Percentiles rank a stretch among this genome's conserved stretches.
These are phyloP conservation scores for Allolobophora icterica DNA, from an alignment of 2,888 invertebrate species.

Conservation along the genomic window DNA sequence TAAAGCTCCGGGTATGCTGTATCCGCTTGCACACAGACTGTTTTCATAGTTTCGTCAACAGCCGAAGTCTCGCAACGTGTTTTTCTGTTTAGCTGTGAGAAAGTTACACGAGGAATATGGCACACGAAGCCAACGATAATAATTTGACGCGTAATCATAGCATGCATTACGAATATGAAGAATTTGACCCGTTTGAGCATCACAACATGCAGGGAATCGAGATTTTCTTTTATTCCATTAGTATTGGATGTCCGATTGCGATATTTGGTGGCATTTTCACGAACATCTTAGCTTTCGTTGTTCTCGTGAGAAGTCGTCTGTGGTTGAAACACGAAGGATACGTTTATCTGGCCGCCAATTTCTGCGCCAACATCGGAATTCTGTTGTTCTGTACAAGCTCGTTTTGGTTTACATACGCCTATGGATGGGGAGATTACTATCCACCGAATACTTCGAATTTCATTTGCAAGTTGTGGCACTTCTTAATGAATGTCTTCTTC, in stretches of 20 bases:
- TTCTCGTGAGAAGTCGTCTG: not conserved
- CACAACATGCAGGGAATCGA: not conserved
- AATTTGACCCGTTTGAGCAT: not conserved
- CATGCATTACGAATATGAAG: not conserved
- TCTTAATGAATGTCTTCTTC: not conserved
- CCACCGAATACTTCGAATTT: not conserved
- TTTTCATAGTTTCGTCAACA: not conserved
- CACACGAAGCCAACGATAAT: not conserved
- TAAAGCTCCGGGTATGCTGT: no score
- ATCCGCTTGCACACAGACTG: not conserved
- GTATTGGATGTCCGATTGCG: not conserved
- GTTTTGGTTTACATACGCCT: not conserved
- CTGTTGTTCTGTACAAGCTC: not conserved
- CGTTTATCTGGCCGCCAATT: conserved; percentile 13
- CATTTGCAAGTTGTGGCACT: conserved; percentile 14
- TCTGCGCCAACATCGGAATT: not conserved
- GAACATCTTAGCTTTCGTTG: not conserved
- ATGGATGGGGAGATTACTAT: not conserved
- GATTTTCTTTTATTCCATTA: not conserved
- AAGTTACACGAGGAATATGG: not conserved
- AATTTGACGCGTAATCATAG: not conserved
- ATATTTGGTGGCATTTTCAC: not conserved
- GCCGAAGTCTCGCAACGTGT: not conserved
- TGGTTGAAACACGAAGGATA: conserved; percentile 30
- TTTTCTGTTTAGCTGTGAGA: not conserved